Conservation (phyloP, 2,113 vertebrate species). For the Pelusios castaneus region DNA sequence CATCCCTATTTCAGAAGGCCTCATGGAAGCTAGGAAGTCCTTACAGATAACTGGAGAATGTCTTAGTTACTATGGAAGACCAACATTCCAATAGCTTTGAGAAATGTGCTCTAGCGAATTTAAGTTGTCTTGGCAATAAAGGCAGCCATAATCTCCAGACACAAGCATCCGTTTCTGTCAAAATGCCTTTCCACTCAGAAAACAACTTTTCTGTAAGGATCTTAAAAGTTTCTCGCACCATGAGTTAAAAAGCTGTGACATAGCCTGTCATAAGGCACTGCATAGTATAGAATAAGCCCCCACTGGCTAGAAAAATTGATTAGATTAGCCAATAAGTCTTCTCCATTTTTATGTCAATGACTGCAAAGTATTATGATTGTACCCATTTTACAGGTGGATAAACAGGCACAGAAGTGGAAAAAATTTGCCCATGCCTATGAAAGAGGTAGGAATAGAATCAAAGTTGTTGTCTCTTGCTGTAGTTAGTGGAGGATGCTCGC, state of each 20-base stretch:
- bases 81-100: background rate
- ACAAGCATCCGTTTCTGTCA: background rate
- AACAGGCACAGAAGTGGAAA: background rate
- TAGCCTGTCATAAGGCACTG: no score
- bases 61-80: background rate
- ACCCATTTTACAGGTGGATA: background rate
- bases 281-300: background rate
- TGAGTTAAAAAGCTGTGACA: accelerated
- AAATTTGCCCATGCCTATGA: background rate
- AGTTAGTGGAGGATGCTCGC: background rate
- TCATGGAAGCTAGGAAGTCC: conserved; percentile 11
- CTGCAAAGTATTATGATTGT: background rate
- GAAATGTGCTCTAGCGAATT: accelerated
- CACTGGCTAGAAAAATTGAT: background rate
- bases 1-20: conserved; percentile 32
- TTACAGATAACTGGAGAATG: conserved; percentile 36
- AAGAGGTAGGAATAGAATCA: background rate
- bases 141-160: background rate
- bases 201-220: background rate
- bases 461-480: background rate
- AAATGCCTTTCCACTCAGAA: accelerated
- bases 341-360: background rate
- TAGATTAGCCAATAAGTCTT: background rate
- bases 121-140: background rate
- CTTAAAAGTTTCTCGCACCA: background rate